Conservation (phyloP, 1,140 invertebrate genomes). For the Melanaphis sacchari region DNA sequence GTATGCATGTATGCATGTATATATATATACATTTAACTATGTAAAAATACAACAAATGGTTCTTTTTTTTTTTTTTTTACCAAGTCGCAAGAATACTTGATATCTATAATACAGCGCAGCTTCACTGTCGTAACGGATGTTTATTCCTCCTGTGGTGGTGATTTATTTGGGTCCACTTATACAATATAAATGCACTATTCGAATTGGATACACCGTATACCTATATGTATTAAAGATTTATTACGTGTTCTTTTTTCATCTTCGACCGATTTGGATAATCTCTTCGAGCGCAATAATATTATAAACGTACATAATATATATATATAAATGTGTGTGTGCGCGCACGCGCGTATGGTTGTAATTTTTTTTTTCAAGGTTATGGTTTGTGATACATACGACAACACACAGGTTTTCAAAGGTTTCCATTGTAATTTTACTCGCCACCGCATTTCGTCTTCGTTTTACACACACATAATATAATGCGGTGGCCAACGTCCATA, state of each 20-base stretch:
- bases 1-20: background rate
- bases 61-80: background rate
- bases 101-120: background rate
- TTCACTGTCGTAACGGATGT: conserved; percentile 17
- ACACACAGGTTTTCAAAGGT: conserved; percentile 42
- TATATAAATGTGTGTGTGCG: background rate
- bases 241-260: background rate
- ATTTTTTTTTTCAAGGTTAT: conserved; percentile 43
- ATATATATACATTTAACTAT: no score
- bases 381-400: background rate
- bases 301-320: background rate
- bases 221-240: background rate
- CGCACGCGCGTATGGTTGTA: background rate
- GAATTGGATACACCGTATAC: background rate
- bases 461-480: background rate
- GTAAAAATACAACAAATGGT: background rate
- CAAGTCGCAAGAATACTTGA: background rate
- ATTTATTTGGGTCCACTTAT: conserved; percentile 15
- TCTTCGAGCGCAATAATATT: conserved; percentile 29
- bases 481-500: background rate
- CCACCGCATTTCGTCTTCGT: conserved; percentile 24
- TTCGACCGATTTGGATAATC: conserved; percentile 23
- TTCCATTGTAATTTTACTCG: conserved; percentile 44
- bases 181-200: background rate
- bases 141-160: background rate